Conservation (phyloP, 2,888 invertebrate species). For the Acanthococcus lagerstroemiae region DNA sequence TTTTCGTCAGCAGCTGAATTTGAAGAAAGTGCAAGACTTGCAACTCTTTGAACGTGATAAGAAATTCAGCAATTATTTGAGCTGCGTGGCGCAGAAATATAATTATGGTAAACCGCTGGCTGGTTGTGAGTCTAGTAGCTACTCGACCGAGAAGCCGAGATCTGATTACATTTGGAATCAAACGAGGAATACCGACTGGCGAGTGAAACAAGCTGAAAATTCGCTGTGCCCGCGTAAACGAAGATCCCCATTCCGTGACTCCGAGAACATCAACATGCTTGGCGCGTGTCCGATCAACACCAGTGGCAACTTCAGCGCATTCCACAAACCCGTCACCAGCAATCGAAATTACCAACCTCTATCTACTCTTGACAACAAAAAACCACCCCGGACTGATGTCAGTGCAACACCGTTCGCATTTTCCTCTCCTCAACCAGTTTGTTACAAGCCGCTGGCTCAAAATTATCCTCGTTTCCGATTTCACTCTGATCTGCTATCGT, state of each 20-base stretch:
- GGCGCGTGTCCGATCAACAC: conserved; percentile 3
- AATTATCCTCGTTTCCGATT: not conserved
- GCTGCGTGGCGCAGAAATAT: conserved; percentile 20
- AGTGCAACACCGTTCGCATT: not conserved
- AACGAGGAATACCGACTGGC: not conserved
- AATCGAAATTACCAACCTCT: not conserved
- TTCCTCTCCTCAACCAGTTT: not conserved
- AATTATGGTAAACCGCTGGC: not conserved
- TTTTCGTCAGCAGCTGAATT: conserved; percentile 6
- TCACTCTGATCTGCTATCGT: not conserved
- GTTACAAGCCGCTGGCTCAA: not conserved
- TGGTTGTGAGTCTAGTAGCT: not conserved
- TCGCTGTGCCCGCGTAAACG: not conserved
- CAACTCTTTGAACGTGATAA: conserved; percentile 6
- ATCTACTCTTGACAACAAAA: not conserved
- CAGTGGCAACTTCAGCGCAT: conserved; percentile 6
- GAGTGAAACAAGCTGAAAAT: not conserved
- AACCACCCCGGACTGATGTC: no score
- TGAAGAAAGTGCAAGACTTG: not conserved
- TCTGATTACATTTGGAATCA: conserved; percentile 11
- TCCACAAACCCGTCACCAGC: not conserved
- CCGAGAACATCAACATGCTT: conserved; percentile 3
- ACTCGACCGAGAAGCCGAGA: not conserved
- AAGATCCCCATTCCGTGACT: conserved; percentile 4
- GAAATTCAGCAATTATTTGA: conserved; percentile 18